These are phyloP conservation scores for Catotricha subobsoleta DNA, from an alignment of 2,888 invertebrate species.

Conservation along the genomic window DNA sequence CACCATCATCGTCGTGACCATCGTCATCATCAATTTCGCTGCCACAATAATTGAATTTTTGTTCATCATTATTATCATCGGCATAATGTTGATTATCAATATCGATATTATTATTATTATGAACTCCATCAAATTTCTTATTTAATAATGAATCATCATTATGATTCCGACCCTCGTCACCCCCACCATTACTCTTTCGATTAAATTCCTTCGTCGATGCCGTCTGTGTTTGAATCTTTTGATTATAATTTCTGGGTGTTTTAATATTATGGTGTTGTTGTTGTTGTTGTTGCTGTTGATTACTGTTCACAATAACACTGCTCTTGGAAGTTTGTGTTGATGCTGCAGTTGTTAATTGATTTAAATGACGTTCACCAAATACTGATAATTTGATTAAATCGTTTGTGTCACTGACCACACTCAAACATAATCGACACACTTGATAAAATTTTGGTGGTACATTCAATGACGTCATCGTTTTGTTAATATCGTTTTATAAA, in stretches of 20 bases:
- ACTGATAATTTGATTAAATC: conserved; percentile 46
- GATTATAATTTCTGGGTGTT: background rate
- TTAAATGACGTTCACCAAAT: conserved; percentile 18
- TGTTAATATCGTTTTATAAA: background rate
- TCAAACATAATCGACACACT: conserved; percentile 87
- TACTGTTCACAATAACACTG: background rate
- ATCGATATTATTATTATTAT: background rate
- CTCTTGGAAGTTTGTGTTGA: conserved; percentile 9
- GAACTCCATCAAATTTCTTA: too few species aligned
- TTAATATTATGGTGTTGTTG: background rate
- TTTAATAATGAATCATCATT: background rate
- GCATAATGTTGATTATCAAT: background rate
- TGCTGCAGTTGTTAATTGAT: conserved; percentile 14
- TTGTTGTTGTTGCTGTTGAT: background rate
- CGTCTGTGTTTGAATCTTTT: too few species aligned
- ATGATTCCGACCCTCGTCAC: too few species aligned
- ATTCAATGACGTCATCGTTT: conserved; percentile 2
- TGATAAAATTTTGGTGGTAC: conserved; percentile 85
- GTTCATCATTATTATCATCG: conserved; percentile 1
- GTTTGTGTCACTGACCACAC: conserved; percentile 47
- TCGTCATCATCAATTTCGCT: conserved; percentile 1
- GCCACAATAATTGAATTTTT: background rate
- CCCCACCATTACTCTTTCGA: too few species aligned
- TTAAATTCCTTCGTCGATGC: too few species aligned
- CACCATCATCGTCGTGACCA: conserved; percentile 4